These are phyloP conservation scores for Phodopus roborovskii DNA, from an alignment of 2,113 vertebrate species.

Conservation along the genomic window DNA sequence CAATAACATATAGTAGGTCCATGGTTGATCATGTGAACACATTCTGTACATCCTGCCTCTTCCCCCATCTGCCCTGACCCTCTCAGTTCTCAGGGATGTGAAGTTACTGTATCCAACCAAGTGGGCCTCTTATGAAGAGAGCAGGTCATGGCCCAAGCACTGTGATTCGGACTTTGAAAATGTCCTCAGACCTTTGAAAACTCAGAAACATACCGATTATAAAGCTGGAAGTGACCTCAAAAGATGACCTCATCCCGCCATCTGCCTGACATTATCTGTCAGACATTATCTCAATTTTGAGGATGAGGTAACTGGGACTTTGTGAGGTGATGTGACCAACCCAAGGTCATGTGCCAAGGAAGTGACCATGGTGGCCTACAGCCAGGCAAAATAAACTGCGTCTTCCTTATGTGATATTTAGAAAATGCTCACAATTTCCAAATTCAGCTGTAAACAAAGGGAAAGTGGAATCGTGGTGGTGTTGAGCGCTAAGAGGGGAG, in stretches of 20 bases:
- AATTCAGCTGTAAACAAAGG: slow-evolving; percentile 1
- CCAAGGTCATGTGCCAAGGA: slow-evolving; percentile 11
- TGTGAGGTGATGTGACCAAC: background rate
- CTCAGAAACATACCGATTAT: slow-evolving; percentile 1
- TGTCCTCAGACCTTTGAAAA: background rate
- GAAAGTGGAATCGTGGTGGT: background rate
- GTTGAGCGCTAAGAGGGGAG: slow-evolving; percentile 8
- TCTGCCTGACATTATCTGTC: slow-evolving; percentile 53
- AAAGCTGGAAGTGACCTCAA: slow-evolving; percentile 34
- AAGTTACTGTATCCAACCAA: background rate
- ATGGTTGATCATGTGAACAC: background rate
- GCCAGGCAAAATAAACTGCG: background rate
- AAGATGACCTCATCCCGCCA: slow-evolving; percentile 54
- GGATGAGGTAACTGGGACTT: slow-evolving; percentile 62
- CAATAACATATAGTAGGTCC: background rate
- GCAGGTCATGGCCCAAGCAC: background rate
- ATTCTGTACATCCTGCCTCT: background rate
- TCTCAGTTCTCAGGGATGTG: background rate
- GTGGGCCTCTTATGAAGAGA: background rate
- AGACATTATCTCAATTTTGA: slow-evolving; percentile 72
- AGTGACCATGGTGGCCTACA: background rate
- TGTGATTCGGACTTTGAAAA: background rate
- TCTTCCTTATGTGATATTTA: background rate
- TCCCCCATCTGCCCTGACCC: background rate
- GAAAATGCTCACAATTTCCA: background rate